These are phyloP conservation scores for Artibeus lituratus DNA, from an alignment of 2,797 vertebrate species.

Conservation along the genomic window DNA sequence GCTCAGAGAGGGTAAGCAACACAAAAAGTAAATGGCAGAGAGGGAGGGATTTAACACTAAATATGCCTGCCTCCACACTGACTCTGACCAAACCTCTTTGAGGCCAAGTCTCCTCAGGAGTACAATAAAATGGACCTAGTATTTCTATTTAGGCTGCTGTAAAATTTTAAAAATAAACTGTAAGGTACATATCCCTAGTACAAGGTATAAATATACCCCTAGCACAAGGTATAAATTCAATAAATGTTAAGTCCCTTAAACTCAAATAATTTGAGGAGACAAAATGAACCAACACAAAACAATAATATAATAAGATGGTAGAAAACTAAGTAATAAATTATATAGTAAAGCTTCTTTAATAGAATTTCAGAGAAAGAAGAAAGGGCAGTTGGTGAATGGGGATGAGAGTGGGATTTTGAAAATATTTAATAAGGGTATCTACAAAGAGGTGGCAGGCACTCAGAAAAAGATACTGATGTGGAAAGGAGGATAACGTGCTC, in stretches of 20 bases:
- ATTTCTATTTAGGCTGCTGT: background rate
- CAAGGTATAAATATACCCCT: background rate
- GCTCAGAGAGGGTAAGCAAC: background rate
- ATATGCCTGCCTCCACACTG: background rate
- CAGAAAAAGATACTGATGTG: background rate
- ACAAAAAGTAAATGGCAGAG: background rate
- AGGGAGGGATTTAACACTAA: background rate
- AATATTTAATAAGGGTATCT: background rate
- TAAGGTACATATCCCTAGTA: background rate
- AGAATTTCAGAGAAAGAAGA: conserved; percentile 35
- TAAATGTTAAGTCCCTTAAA: background rate
- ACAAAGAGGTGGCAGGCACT: background rate
- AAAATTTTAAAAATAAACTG: background rate
- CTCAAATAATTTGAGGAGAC: background rate
- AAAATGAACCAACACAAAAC: background rate
- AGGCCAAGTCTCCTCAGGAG: background rate
- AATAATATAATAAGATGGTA: background rate
- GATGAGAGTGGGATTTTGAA: background rate
- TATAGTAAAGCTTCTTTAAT: background rate
- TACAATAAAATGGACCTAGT: background rate
- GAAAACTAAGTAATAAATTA: background rate
- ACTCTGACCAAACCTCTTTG: background rate
- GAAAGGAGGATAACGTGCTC: background rate
- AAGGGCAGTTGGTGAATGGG: background rate
- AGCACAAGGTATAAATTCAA: background rate